A percentile compares a stretch with the other conserved stretches of the same genome.
These are phyloP conservation scores for Clytia hemisphaerica DNA, from an alignment of 30 jellyfish, hydroid and myxozoan species.

Conservation along the genomic window DNA sequence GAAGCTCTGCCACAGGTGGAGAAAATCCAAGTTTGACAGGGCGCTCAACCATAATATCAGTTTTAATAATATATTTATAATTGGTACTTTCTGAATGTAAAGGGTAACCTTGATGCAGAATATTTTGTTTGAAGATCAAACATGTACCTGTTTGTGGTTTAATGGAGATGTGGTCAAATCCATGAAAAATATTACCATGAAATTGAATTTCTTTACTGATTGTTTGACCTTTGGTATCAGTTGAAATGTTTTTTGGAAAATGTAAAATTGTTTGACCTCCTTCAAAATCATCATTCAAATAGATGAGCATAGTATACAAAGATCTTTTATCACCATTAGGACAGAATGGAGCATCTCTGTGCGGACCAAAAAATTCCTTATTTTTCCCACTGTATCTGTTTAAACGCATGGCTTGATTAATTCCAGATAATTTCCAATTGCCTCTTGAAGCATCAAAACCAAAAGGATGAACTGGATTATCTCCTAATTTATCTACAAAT, in stretches of 20 bases:
- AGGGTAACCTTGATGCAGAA: conserved; percentile 39
- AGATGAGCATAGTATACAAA: conserved; percentile 25
- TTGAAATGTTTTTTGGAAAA: conserved; percentile 8
- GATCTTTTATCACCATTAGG: conserved; percentile 64
- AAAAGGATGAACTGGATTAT: too few relatives aligned
- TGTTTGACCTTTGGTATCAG: conserved; percentile 31
- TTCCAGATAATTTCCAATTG: conserved; percentile 33
- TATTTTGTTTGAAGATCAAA: conserved; percentile 45
- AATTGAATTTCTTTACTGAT: conserved; percentile 22
- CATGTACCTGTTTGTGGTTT: conserved; percentile 38
- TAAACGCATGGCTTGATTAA: conserved; percentile 27
- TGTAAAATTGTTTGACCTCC: conserved; percentile 49
- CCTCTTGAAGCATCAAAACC: conserved; percentile 54
- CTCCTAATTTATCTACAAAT: too few relatives aligned
- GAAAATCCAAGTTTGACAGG: conserved; percentile 40
- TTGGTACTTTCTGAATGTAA: background rate
- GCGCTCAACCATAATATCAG: conserved; percentile 47
- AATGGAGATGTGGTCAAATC: conserved; percentile 24
- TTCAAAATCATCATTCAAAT: conserved; percentile 43
- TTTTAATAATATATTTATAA: conserved; percentile 15
- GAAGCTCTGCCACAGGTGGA: conserved; percentile 23
- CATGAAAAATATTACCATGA: conserved; percentile 40
- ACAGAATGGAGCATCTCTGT: conserved; percentile 51
- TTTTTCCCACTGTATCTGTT: conserved; percentile 2
- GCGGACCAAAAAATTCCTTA: conserved; percentile 24